A percentile compares a stretch with the other conserved stretches of the same genome.
Conservation (phyloP, 35 echinoderm and acorn worm genomes). For the Anneissia japonica region DNA sequence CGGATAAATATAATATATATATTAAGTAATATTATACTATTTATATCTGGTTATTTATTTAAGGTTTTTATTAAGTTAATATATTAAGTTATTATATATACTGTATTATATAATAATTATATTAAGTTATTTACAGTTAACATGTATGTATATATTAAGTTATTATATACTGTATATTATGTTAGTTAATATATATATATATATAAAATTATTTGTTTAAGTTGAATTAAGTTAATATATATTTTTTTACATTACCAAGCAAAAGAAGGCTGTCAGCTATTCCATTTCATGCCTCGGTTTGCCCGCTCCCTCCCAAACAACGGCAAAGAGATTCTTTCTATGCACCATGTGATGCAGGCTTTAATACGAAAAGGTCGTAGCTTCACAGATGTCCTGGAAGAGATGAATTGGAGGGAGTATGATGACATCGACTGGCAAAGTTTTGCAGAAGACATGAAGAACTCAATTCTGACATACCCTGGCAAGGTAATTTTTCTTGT, state of each 20-base stretch:
- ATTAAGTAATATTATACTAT: no score
- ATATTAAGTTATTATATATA: no score
- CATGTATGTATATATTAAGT: no score
- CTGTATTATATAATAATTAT: no score
- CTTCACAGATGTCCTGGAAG: conserved; percentile 36
- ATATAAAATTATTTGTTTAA: no score
- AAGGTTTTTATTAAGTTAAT: no score
- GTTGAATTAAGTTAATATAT: no score
- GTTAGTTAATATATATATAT: no score
- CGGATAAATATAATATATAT: no score
- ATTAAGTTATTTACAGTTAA: no score
- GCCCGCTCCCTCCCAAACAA: conserved; percentile 82
- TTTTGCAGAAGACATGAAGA: conserved; percentile 51
- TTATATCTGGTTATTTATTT: no score
- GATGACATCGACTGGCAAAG: conserved; percentile 50
- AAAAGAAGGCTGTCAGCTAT: conserved; percentile 45
- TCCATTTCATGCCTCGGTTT: conserved; percentile 95
- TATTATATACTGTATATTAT: no score
- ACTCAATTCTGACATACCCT: conserved; percentile 67
- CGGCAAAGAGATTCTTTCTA: conserved; percentile 94
- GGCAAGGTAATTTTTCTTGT: conserved; percentile 51
- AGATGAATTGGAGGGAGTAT: conserved; percentile 21
- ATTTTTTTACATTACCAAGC: not conserved
- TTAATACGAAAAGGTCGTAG: conserved; percentile 55
- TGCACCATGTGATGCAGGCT: conserved; percentile 90